A percentile compares a stretch with the other conserved stretches of the same genome.
Conservation (phyloP, 2,797 vertebrate genomes). For the Atherinosoma microstoma region DNA sequence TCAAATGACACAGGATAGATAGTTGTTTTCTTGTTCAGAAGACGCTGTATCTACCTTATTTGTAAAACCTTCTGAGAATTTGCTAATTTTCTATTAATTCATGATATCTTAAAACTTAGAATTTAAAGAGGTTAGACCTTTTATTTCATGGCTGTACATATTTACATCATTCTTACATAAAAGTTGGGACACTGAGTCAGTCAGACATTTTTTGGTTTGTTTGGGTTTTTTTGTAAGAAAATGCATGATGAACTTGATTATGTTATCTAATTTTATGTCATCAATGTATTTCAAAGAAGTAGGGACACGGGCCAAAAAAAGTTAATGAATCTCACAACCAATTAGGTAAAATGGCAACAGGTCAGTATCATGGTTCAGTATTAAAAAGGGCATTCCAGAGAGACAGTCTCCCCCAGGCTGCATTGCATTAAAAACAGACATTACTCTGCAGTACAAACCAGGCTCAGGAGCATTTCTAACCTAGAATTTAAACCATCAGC, state of each 20-base stretch:
- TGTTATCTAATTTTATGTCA: not conserved
- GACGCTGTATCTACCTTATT: not conserved
- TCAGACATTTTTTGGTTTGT: too few species aligned
- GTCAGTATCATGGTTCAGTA: not conserved
- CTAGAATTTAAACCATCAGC: too few species aligned
- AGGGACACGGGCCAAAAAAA: not conserved
- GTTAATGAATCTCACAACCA: not conserved
- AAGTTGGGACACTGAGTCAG: too few species aligned
- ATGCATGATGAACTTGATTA: too few species aligned
- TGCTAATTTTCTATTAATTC: not conserved
- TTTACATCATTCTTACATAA: too few species aligned
- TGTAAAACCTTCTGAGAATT: not conserved
- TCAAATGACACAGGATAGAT: not conserved
- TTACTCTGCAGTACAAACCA: not conserved
- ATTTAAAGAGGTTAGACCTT: not conserved
- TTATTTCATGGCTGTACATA: not conserved
- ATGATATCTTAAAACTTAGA: not conserved
- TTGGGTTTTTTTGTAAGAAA: too few species aligned
- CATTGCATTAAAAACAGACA: not conserved
- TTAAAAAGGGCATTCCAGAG: slow-evolving; percentile 1
- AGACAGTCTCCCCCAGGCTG: not conserved
- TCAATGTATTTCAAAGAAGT: not conserved
- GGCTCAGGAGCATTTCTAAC: not conserved
- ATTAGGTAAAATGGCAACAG: slow-evolving; percentile 4
- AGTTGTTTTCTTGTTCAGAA: not conserved